These are phyloP conservation scores for Poicephalus gulielmi DNA, from an alignment of 2,113 vertebrate species.

Conservation along the genomic window DNA sequence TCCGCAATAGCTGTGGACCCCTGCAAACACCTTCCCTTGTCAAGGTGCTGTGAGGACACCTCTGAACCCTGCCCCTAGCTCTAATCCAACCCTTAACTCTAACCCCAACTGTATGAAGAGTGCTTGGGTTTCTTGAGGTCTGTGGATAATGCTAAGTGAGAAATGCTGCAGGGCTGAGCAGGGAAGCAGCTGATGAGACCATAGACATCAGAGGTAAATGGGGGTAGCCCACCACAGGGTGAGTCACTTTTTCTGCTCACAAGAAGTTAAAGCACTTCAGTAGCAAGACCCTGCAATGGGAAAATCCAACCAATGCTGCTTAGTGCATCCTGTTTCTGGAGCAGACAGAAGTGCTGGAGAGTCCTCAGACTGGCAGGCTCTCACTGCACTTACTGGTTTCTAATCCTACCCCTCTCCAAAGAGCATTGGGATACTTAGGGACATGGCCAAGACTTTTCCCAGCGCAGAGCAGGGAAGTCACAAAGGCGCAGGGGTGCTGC, in stretches of 20 bases:
- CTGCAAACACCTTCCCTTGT: neutral
- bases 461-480: neutral
- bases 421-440: neutral
- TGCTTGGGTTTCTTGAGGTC: neutral
- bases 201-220: neutral
- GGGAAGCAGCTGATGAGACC: neutral
- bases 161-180: neutral
- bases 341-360: slow-evolving; percentile 4
- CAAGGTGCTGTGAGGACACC: neutral
- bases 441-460: neutral
- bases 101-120: neutral
- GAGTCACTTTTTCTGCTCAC: neutral
- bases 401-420: neutral
- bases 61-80: neutral
- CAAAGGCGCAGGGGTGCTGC: neutral
- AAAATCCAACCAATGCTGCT: neutral
- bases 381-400: slow-evolving; percentile 5
- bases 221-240: neutral
- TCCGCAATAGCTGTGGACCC: neutral
- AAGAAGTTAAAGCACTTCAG: neutral
- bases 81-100: neutral
- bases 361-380: slow-evolving; percentile 19
- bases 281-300: neutral
- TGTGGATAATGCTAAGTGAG: neutral
- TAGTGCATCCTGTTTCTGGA: slow-evolving; percentile 15